Percentiles rank a stretch among this genome's conserved stretches.
Evolutionary conservation across 2,888 invertebrate species (phyloP).

Genomic region (Drosophila prolongata): DNA sequence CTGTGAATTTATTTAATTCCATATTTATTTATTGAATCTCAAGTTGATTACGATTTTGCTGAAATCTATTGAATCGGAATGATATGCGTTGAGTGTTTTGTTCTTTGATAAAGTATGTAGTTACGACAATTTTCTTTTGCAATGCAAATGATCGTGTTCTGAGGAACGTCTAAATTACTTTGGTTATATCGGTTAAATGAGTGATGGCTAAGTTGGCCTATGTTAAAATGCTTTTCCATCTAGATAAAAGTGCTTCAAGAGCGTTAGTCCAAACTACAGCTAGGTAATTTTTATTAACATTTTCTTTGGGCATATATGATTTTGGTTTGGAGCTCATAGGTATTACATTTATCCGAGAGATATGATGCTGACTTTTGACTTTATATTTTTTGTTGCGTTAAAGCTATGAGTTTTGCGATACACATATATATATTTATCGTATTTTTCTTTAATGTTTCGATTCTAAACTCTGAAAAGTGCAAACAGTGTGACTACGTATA

Average conservation of each 20-base stretch:
- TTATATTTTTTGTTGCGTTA: conserved; percentile 13
- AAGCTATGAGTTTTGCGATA: conserved; percentile 36
- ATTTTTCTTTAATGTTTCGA: conserved; percentile 16
- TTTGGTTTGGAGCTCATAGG: conserved; percentile 28
- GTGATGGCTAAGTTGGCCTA: conserved; percentile 19
- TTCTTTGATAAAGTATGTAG: conserved; percentile 59
- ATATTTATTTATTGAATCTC: conserved; percentile 65
- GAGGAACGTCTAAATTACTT: conserved; percentile 31
- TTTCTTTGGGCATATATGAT: conserved; percentile 16
- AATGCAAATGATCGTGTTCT: conserved; percentile 21
- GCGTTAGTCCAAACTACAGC: conserved; percentile 39
- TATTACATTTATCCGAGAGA: conserved; percentile 32
- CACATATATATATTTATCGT: conserved; percentile 13
- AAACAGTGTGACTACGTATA: conserved; percentile 59
- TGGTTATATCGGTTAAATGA: conserved; percentile 24
- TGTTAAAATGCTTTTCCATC: conserved; percentile 30
- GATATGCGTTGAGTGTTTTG: conserved; percentile 65
- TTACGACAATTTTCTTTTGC: conserved; percentile 40
- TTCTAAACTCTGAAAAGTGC: conserved; percentile 71
- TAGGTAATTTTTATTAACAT: conserved; percentile 37
- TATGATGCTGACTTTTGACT: conserved; percentile 32
- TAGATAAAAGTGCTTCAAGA: conserved; percentile 34
- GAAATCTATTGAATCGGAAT: conserved; percentile 52
- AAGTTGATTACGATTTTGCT: conserved; percentile 63
- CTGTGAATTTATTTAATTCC: neutral